A percentile compares a stretch with the other conserved stretches of the same genome.
phyloP scores from a whole-genome alignment of 2,797 vertebrate genomes.

The Helostoma temminkii region DNA sequence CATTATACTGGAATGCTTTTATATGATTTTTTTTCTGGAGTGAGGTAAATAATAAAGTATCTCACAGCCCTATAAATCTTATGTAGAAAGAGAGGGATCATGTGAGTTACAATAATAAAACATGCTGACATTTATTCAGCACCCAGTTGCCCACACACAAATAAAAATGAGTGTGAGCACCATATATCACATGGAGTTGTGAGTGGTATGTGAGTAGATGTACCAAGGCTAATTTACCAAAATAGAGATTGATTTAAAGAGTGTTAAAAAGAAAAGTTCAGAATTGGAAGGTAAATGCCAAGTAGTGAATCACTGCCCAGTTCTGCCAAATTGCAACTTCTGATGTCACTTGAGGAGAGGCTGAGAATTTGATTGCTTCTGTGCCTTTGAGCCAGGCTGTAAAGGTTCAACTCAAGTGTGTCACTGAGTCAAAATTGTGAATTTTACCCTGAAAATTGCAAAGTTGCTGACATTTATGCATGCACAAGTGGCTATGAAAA shows the following conservation, averaged over 20 bases:
- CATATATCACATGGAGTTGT: slow-evolving; percentile 31
- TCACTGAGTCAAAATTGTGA: neutral
- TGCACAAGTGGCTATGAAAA: neutral
- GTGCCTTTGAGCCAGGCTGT: neutral
- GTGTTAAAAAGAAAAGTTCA: slow-evolving; percentile 35
- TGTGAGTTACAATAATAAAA: slow-evolving; percentile 35
- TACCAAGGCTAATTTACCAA: slow-evolving; percentile 25
- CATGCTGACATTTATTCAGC: slow-evolving; percentile 55
- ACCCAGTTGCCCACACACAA: slow-evolving; percentile 38
- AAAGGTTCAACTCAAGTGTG: slow-evolving; percentile 4
- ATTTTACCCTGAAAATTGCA: neutral
- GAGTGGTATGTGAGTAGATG: slow-evolving; percentile 12
- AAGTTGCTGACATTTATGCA: neutral
- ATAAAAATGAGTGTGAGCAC: neutral
- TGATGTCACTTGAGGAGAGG: slow-evolving; percentile 19
- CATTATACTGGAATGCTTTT: slow-evolving; percentile 1
- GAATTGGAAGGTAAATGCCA: slow-evolving; percentile 46
- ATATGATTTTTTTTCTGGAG: slow-evolving; percentile 3
- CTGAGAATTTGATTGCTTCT: neutral
- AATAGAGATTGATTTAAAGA: slow-evolving; percentile 43
- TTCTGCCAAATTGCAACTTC: slow-evolving; percentile 19
- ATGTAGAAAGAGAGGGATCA: slow-evolving; percentile 29
- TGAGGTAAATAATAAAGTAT: slow-evolving; percentile 23
- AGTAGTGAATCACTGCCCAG: slow-evolving; percentile 38
- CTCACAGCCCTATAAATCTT: slow-evolving; percentile 36